phyloP scores from a whole-genome alignment of 1,140 invertebrate genomes.

The Sitophilus oryzae region DNA sequence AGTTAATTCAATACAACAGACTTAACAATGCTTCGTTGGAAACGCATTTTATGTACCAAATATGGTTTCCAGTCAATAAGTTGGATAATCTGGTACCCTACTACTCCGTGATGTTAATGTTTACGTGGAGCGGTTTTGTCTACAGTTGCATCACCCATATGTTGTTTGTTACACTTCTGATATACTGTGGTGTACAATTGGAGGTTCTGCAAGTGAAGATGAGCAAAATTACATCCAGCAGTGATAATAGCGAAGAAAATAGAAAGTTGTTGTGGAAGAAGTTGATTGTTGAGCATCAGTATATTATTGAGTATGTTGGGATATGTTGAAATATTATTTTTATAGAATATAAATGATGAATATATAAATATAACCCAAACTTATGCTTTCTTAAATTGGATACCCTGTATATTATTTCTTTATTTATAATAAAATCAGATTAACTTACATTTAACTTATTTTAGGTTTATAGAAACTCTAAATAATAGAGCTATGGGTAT shows the following conservation, averaged over 20 bases:
- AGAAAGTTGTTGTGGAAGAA: background rate
- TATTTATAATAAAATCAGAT: too few species aligned
- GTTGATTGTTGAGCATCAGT: background rate
- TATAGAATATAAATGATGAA: background rate
- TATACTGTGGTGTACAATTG: background rate
- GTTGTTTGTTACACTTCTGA: constrained; percentile 3
- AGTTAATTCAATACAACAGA: constrained; percentile 11
- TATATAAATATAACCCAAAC: too few species aligned
- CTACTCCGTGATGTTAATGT: background rate
- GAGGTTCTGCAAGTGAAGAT: background rate
- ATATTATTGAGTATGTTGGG: constrained; percentile 4
- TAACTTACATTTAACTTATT: background rate
- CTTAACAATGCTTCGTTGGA: constrained; percentile 3
- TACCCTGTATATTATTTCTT: too few species aligned
- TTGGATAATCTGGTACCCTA: constrained; percentile 1
- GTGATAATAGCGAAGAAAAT: background rate
- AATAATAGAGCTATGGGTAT: background rate
- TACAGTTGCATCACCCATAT: constrained; percentile 6
- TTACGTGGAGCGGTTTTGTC: background rate
- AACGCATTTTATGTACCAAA: constrained; percentile 5
- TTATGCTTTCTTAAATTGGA: too few species aligned
- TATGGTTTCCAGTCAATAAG: constrained; percentile 11
- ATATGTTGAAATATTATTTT: background rate
- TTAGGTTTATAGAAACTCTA: constrained; percentile 3
- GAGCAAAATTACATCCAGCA: background rate